Conservation (phyloP, 2,888 invertebrate species). For the Dasypolia templi region DNA sequence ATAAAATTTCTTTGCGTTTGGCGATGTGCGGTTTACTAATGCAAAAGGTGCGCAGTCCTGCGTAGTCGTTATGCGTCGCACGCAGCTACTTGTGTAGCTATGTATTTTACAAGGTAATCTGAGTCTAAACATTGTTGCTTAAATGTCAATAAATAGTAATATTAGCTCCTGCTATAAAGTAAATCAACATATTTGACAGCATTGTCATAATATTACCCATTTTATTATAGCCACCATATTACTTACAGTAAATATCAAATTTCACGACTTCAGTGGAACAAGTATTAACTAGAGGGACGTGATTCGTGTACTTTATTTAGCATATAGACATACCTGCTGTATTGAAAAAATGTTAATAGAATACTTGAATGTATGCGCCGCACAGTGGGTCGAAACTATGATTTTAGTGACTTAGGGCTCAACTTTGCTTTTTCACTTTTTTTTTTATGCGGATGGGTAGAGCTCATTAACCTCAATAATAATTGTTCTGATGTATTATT, state of each 20-base stretch:
- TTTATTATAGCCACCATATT: slow-evolving; percentile 41
- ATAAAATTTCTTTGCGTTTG: slow-evolving; percentile 64
- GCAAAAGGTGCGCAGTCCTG: slow-evolving; percentile 26
- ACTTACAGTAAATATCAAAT: slow-evolving; percentile 45
- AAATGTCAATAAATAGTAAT: slow-evolving; percentile 27
- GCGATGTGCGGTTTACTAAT: slow-evolving; percentile 41
- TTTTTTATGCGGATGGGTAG: too few relatives aligned
- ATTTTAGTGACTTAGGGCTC: too few relatives aligned
- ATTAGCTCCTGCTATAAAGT: slow-evolving; percentile 41
- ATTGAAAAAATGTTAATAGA: slow-evolving; percentile 65
- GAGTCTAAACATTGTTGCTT: slow-evolving; percentile 31
- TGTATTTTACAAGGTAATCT: slow-evolving; percentile 25
- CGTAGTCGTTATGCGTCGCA: slow-evolving; percentile 31
- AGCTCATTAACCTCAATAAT: too few relatives aligned
- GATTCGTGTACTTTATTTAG: slow-evolving; percentile 48
- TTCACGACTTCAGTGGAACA: slow-evolving; percentile 46
- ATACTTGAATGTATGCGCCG: slow-evolving; percentile 73
- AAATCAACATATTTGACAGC: slow-evolving; percentile 23
- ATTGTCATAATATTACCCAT: slow-evolving; percentile 17
- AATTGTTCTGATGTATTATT: too few relatives aligned
- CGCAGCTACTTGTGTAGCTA: neutral
- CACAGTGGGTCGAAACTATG: too few relatives aligned
- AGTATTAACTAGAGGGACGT: slow-evolving; percentile 39
- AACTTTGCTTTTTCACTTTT: too few relatives aligned
- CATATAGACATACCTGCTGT: slow-evolving; percentile 27